Evolutionary conservation across 2,888 invertebrate species (phyloP), one percentile per base, ranked within the genome.

Genomic region (Coremacera marginata): DNA sequence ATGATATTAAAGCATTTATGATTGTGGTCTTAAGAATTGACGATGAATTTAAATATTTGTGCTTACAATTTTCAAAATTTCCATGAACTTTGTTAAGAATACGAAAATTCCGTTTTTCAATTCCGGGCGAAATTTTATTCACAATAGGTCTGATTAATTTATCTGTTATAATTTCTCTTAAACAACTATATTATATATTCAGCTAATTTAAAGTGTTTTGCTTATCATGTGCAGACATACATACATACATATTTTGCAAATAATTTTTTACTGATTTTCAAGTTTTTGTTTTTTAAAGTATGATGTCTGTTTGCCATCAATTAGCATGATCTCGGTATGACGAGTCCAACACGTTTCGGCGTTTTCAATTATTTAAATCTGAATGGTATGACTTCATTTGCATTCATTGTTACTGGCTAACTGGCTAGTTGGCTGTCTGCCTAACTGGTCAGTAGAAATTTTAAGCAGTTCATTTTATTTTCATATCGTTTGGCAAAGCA

Each of bases 311-410:
- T 22, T 60, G 16, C 44, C 34, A 67, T 37, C n/a, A 67, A 67
- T 67, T 67, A 67, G 37, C 67, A 44, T 67, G 11, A 37, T 44
- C 44, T 67, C 11, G 44, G 37, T 37, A 34, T 19, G 19, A 67
- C 37, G 3, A 44, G 67, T 44, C n/a, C n/a, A 67, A 67, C 67
- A 37, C 5, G 67, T 37, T 67, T 67, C 67, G 44, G 8, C 22
- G 57, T 25, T 27, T 22, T 37, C 44, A 65, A 34, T 67, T 67
- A 19, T 67, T 37, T 37, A 37, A 44, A 44, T 11, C 14, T 44
- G 11, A 44, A 44, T 7, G 14, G 44, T 19, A 44, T 67, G 44
- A 67, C 44, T 67, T 67, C 44, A 67, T 67, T 67, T 67, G n/a
- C 67, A 67, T 67, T 67, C 37, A 19, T 27, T 60, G 22, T 22